A percentile compares a stretch with the other conserved stretches of the same genome.
These are phyloP conservation scores for Crenichthys baileyi DNA, from an alignment of 2,797 vertebrate species.

Conservation along the genomic window DNA sequence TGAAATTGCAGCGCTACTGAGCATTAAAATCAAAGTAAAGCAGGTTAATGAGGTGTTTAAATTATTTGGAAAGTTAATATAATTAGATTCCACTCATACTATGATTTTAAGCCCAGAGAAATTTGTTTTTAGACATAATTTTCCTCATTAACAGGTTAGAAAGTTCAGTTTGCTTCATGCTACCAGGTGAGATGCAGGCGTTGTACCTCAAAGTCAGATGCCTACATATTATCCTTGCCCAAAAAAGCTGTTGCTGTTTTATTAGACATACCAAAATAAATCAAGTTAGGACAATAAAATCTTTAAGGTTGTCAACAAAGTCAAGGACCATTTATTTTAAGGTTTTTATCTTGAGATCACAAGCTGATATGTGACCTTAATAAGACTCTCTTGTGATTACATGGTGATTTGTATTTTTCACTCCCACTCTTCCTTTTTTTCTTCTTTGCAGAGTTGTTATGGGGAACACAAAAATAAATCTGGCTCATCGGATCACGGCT, in stretches of 20 bases:
- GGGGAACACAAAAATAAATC: not conserved
- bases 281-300: not conserved
- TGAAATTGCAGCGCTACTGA: not conserved
- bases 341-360: not conserved
- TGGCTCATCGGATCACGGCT: not conserved
- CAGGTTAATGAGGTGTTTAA: not conserved
- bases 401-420: not conserved
- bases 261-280: not conserved
- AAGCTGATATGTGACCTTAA: not conserved
- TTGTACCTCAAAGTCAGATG: not conserved
- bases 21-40: not conserved
- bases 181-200: not conserved
- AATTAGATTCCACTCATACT: not conserved
- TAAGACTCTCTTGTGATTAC: not conserved
- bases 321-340: not conserved
- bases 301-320: not conserved
- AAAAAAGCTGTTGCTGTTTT: not conserved
- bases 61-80: not conserved
- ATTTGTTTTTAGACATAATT: not conserved
- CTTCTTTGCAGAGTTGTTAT: not conserved
- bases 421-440: not conserved
- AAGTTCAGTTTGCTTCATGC: not conserved
- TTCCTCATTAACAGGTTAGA: not conserved
- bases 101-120: not conserved
- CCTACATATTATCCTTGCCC: not conserved